These are phyloP conservation scores for Patella caerulea DNA, from an alignment of 2,888 invertebrate genomes.

Conservation along the genomic window DNA sequence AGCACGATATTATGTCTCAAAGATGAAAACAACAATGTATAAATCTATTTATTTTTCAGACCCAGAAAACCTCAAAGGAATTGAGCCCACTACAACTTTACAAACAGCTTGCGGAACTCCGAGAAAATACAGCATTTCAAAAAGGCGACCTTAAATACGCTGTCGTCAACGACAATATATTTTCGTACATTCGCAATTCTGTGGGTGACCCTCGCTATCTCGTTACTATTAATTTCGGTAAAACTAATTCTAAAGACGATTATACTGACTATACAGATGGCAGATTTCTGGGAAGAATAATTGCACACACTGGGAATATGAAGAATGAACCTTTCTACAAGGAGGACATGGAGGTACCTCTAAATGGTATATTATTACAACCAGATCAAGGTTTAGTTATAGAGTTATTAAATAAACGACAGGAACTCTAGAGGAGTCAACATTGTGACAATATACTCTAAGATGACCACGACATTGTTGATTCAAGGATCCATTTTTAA, in stretches of 20 bases:
- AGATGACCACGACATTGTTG: no score
- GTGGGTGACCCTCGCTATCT: slow-evolving; percentile 36
- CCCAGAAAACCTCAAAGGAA: slow-evolving; percentile 19
- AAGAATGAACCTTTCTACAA: background rate
- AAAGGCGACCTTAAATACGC: slow-evolving; percentile 39
- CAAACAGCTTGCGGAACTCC: slow-evolving; percentile 24
- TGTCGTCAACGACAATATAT: slow-evolving; percentile 43
- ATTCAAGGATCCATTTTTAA: no score
- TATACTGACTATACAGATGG: slow-evolving; percentile 21
- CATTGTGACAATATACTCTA: no score
- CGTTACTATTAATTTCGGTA: slow-evolving; percentile 46
- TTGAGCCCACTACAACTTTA: slow-evolving; percentile 32
- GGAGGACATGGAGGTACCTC: background rate
- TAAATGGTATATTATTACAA: background rate
- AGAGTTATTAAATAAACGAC: background rate
- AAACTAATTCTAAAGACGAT: slow-evolving; percentile 35
- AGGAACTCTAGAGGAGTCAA: background rate
- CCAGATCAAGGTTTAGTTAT: slow-evolving; percentile 9
- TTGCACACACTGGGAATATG: background rate
- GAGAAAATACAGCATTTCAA: slow-evolving; percentile 29
- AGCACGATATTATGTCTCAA: no score
- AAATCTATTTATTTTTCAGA: slow-evolving; percentile 15
- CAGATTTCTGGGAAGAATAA: background rate
- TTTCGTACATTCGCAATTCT: slow-evolving; percentile 45
- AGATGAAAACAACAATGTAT: no score